Conservation (phyloP, 1,140 invertebrate genomes). For the Temnothorax curvispinosus region DNA sequence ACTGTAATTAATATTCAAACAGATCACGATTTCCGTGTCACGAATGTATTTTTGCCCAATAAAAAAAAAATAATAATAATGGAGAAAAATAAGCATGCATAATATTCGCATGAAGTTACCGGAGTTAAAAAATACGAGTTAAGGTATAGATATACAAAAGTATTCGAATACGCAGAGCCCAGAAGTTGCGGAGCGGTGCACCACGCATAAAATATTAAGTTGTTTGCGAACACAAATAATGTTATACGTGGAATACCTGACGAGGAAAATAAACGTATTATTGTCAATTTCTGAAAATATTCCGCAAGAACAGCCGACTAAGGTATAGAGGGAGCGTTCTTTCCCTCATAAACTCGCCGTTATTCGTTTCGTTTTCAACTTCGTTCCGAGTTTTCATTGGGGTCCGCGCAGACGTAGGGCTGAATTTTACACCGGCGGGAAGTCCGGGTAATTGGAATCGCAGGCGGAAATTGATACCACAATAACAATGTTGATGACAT, state of each 20-base stretch:
- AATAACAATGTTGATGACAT: constrained; percentile 80
- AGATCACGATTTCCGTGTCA: not conserved
- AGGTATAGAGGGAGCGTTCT: not conserved
- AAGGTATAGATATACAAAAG: not conserved
- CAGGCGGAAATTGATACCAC: constrained; percentile 76
- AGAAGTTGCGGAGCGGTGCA: not conserved
- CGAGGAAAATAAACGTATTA: not conserved
- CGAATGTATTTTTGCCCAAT: not conserved
- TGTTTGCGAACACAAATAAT: constrained; percentile 5
- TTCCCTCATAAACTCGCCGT: constrained; percentile 25
- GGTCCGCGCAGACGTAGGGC: not conserved
- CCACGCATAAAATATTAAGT: not conserved
- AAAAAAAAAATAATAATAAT: not conserved
- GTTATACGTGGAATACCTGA: not conserved
- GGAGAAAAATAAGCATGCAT: not conserved
- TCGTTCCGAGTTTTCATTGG: constrained; percentile 32
- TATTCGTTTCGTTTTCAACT: constrained; percentile 46
- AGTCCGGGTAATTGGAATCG: constrained; percentile 73
- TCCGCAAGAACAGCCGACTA: not conserved
- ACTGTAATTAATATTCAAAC: not conserved
- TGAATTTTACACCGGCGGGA: constrained; percentile 54
- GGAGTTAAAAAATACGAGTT: not conserved
- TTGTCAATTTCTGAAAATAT: constrained; percentile 50
- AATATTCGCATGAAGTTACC: not conserved
- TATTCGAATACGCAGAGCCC: not conserved